These are phyloP conservation scores for Elephantulus edwardii DNA, from an alignment of 2,113 vertebrate genomes.

Conservation along the genomic window DNA sequence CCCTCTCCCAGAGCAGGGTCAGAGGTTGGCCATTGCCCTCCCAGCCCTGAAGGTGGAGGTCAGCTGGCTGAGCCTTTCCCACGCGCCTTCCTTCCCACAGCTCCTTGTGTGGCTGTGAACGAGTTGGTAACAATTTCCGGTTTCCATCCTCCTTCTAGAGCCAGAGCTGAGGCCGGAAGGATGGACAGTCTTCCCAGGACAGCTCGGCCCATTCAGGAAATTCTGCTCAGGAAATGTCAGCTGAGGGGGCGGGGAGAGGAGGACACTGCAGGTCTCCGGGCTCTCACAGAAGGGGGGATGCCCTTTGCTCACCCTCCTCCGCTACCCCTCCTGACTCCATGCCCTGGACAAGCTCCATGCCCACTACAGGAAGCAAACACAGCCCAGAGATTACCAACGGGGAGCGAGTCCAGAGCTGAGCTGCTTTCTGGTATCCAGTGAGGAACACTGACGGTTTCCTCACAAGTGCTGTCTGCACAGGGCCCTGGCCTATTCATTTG, in stretches of 20 bases:
- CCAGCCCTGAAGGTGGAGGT: rapidly evolving
- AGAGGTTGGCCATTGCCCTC: background rate
- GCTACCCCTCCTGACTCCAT: background rate
- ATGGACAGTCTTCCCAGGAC: background rate
- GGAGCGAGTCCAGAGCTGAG: too few species aligned
- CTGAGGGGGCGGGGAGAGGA: background rate
- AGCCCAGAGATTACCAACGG: too few species aligned
- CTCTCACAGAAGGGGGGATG: too few species aligned
- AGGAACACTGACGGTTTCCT: too few species aligned
- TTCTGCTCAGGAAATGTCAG: background rate
- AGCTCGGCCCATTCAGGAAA: background rate
- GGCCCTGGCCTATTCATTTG: too few species aligned
- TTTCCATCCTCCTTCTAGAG: background rate
- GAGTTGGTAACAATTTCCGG: conserved; percentile 48
- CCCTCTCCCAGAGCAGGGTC: background rate
- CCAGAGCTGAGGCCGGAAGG: background rate
- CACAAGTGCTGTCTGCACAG: too few species aligned
- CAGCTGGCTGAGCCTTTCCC: background rate
- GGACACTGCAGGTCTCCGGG: background rate
- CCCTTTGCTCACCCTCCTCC: too few species aligned
- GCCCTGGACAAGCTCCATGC: rapidly evolving
- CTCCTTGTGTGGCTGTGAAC: background rate
- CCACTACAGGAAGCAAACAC: background rate
- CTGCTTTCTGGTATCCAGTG: too few species aligned
- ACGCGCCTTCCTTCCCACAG: background rate